Conservation (phyloP, 2,888 invertebrate species). For the Drepanosiphum platanoidis region DNA sequence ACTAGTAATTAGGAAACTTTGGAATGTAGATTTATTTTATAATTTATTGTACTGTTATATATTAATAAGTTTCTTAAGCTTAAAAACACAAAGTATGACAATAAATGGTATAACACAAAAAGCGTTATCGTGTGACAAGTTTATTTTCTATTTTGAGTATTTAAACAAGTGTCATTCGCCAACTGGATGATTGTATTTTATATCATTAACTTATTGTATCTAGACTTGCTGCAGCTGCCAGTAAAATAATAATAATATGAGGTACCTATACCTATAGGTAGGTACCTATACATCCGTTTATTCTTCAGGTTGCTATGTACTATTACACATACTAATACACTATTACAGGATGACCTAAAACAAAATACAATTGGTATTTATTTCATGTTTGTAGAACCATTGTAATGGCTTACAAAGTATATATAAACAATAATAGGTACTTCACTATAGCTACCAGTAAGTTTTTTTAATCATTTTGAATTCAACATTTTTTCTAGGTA, state of each 20-base stretch:
- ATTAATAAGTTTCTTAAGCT: conserved; percentile 1
- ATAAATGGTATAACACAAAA: not conserved
- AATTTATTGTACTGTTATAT: not conserved
- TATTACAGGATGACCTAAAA: not conserved
- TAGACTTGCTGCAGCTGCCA: conserved; percentile 5
- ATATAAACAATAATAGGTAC: no score
- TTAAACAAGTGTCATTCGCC: conserved; percentile 52
- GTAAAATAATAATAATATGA: not conserved
- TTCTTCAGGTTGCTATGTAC: not conserved
- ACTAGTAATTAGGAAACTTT: not conserved
- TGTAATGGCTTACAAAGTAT: not conserved
- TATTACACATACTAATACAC: not conserved
- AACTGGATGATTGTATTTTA: conserved; percentile 32
- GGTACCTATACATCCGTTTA: no score
- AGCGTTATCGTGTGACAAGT: not conserved
- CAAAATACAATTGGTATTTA: not conserved
- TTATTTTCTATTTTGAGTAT: conserved; percentile 24
- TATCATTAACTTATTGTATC: not conserved
- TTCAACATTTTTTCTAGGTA: no score
- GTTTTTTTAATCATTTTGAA: no score
- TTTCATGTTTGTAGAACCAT: not conserved
- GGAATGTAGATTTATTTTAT: not conserved
- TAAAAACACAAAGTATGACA: not conserved
- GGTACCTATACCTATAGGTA: no score
- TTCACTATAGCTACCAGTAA: no score